Evolutionary conservation across 2,888 invertebrate species (phyloP).

Genomic region (Cataglyphis albicans): DNA sequence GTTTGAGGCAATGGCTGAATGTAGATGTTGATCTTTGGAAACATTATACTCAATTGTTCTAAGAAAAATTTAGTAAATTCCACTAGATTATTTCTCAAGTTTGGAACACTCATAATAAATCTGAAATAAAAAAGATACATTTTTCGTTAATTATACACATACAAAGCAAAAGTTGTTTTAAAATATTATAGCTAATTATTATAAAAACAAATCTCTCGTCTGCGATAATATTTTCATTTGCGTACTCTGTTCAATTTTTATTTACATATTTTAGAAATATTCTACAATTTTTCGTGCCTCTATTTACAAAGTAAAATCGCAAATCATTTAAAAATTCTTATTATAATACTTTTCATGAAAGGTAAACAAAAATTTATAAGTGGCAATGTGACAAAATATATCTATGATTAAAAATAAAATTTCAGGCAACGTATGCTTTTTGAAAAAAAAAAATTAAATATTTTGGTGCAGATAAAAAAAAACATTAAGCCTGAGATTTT

Average conservation of each 20-base stretch:
- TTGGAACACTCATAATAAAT: constrained; percentile 90
- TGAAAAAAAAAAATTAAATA: background rate
- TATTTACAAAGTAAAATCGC: background rate
- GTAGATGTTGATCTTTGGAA: constrained; percentile 86
- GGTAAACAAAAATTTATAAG: background rate
- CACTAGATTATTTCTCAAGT: constrained; percentile 89
- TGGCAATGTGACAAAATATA: background rate
- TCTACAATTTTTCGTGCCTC: background rate
- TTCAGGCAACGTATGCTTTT: constrained; percentile 1
- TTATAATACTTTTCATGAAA: background rate
- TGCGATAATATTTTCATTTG: background rate
- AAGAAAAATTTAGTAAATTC: constrained; percentile 89
- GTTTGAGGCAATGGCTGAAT: constrained; percentile 80
- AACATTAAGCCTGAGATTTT: constrained; percentile 18
- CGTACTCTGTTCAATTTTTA: background rate
- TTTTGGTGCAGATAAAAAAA: constrained; percentile 1
- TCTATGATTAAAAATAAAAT: constrained; percentile 15
- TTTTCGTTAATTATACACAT: constrained; percentile 27
- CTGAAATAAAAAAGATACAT: constrained; percentile 85
- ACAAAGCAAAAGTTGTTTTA: constrained; percentile 22
- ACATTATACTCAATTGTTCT: constrained; percentile 87
- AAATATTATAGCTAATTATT: background rate
- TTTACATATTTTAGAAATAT: background rate
- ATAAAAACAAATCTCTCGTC: constrained; percentile 1
- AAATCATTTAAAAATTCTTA: constrained; percentile 14